Conservation (phyloP, 2,113 vertebrate species). For the Polypterus bichir region DNA sequence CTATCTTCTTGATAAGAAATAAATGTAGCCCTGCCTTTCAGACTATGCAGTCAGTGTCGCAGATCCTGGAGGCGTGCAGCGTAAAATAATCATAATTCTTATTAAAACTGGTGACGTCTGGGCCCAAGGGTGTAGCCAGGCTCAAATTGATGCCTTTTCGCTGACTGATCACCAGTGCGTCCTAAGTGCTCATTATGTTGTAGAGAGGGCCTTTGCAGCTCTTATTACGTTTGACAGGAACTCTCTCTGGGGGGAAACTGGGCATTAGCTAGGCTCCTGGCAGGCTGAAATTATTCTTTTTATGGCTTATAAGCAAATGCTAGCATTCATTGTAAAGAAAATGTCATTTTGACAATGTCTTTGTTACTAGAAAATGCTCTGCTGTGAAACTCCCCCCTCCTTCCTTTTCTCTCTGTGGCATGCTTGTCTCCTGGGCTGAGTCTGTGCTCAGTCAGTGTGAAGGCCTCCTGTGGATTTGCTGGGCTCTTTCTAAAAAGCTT, state of each 20-base stretch:
- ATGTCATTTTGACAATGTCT: conserved; percentile 72
- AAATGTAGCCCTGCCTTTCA: conserved; percentile 3
- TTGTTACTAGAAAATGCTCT: conserved; percentile 52
- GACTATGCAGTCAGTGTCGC: not conserved
- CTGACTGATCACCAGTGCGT: conserved; percentile 65
- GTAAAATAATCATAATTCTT: conserved; percentile 70
- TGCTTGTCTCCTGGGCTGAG: conserved; percentile 23
- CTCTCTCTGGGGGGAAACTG: conserved; percentile 66
- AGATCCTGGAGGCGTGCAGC: conserved; percentile 50
- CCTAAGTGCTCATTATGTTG: conserved; percentile 76
- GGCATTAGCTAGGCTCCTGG: conserved; percentile 67
- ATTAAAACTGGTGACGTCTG: conserved; percentile 66
- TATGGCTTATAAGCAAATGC: conserved; percentile 72
- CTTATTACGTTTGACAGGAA: conserved; percentile 73
- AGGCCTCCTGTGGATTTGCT: conserved; percentile 11
- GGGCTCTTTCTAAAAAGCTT: conserved; percentile 13
- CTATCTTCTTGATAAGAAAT: not conserved
- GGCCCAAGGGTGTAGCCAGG: conserved; percentile 58
- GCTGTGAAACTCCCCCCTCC: conserved; percentile 34
- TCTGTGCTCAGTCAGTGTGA: conserved; percentile 7
- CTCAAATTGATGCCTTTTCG: conserved; percentile 67
- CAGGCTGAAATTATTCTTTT: conserved; percentile 73
- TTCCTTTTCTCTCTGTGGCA: conserved; percentile 6
- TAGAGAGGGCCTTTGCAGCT: conserved; percentile 66
- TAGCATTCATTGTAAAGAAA: conserved; percentile 48